Base-by-base conservation (phyloP, 2,888 invertebrate genomes). In the Hirtodrosophila histrioides region DNA sequence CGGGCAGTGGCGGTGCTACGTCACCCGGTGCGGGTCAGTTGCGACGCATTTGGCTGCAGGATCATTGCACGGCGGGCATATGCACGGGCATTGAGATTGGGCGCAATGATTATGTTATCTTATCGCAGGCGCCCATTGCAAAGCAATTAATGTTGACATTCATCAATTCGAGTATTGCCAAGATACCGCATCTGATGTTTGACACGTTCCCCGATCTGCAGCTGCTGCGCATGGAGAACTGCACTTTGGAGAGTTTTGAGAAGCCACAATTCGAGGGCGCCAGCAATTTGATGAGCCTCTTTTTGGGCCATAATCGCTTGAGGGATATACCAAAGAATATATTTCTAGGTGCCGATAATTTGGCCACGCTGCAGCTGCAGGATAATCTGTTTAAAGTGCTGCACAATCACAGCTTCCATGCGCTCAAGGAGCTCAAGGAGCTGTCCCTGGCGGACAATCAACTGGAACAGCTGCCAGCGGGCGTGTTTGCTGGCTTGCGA, bases 201-300 rank as follows among this genome's bases (percentile, higher is more conserved):
- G 91, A 91, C 48, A 90, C 90, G 1, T 91, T 90, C 75, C 91
- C 91, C 29, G 91, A 91, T 61, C 79, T 91, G 29, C 91, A 91
- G 55, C 37, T 89, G 58, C 68, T 91, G 23, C 91, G 89, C 54
- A 89, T 91, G 85, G 91, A 91, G 60, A 91, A 91, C 67, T 91
- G 91, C 41, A 89, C 90, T 10, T 58, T 91, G 68, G 90, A 91
- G 58, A 76, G 85, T 0, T 91, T 91, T 44, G 91, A 91, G 75
- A 89, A 89, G 41, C 91, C 91, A 3, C 91, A 91, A 49, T 91
- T 91, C 48, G 91, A 91, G 60, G 91, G 91, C 3, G 91, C 91
- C 61, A 91, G 91, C 78, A 91, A 90, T 67, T 57, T 91, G 77
- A 89, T 91, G 89, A 85, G 86, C 29, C 63, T 91, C 12, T 89